Conservation (phyloP, 2,113 vertebrate genomes). For the Hymenochirus boettgeri region DNA sequence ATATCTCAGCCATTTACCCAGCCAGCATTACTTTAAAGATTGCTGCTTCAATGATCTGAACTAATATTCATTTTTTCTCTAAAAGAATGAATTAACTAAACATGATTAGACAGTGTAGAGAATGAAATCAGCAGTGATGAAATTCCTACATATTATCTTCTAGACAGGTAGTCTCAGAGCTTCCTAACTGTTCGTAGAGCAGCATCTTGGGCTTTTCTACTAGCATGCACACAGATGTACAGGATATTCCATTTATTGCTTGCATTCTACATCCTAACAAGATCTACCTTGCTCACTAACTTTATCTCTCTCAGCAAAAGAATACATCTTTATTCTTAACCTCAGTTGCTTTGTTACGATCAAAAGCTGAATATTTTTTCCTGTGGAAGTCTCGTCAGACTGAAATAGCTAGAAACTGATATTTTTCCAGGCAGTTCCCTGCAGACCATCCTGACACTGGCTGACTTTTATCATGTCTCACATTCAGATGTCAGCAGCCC, state of each 20-base stretch:
- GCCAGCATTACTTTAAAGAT: not conserved
- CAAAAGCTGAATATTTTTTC: slow-evolving; percentile 4
- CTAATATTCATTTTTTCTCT: not conserved
- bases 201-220: not conserved
- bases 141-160: not conserved
- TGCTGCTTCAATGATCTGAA: not conserved
- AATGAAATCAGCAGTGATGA: not conserved
- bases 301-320: not conserved
- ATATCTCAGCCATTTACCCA: too few species aligned
- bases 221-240: not conserved
- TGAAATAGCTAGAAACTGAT: not conserved
- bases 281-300: not conserved
- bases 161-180: not conserved
- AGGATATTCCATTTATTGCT: not conserved
- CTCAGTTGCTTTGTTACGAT: not conserved
- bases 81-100: not conserved
- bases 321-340: not conserved
- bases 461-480: not conserved
- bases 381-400: not conserved
- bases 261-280: not conserved
- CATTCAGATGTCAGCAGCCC: not conserved
- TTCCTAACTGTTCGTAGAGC: not conserved
- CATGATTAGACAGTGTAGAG: not conserved
- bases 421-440: not conserved
- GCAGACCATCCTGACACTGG: not conserved